Evolutionary conservation across 2,113 vertebrate species (phyloP).

Genomic region (Tiliqua scincoides): DNA sequence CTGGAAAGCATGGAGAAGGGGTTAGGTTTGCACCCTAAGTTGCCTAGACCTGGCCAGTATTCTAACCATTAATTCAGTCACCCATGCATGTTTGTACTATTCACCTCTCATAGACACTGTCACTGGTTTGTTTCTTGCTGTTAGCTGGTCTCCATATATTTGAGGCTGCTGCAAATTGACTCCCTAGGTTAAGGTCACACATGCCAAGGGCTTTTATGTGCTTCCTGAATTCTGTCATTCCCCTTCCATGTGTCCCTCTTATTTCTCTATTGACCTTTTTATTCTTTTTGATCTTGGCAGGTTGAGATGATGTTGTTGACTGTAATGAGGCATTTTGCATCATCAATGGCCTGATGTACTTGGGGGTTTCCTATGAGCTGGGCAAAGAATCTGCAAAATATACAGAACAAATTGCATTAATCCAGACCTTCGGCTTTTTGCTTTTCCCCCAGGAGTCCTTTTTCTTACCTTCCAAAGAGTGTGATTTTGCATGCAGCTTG

Average conservation of each 20-base stretch:
- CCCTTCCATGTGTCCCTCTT: not conserved
- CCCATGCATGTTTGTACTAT: not conserved
- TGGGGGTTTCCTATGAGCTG: not conserved
- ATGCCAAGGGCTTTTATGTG: not conserved
- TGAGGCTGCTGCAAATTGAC: not conserved
- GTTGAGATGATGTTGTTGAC: not conserved
- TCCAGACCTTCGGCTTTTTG: not conserved
- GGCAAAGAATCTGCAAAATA: not conserved
- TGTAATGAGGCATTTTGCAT: not conserved
- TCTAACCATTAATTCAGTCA: not conserved
- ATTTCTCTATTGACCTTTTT: accelerated
- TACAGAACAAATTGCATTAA: not conserved
- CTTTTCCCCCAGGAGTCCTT: not conserved
- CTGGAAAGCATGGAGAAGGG: too few species aligned
- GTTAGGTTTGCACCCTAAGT: not conserved
- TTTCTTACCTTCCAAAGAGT: not conserved
- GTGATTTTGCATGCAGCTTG: not conserved
- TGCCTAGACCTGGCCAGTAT: not conserved
- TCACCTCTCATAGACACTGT: not conserved
- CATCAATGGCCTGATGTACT: not conserved
- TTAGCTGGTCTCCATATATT: accelerated
- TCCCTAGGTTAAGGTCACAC: not conserved
- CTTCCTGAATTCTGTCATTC: not conserved
- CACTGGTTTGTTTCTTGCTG: not conserved
- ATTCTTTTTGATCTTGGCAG: not conserved